These are phyloP conservation scores for Andrena chrysosceles DNA, from an alignment of 2,888 invertebrate species.

Conservation along the genomic window DNA sequence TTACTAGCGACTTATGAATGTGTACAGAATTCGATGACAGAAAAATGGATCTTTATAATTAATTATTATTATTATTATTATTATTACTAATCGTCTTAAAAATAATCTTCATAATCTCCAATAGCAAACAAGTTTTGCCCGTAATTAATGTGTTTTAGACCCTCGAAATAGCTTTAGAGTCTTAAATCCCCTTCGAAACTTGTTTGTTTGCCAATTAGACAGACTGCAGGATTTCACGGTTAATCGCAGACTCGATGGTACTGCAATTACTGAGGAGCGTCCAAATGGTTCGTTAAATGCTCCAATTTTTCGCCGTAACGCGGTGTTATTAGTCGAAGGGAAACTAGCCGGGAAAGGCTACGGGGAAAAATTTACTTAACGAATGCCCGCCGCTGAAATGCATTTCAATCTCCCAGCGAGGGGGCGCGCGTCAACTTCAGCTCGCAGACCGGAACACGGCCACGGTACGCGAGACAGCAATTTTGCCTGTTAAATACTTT, in stretches of 20 bases:
- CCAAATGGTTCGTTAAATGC: not conserved
- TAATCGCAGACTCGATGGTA: not conserved
- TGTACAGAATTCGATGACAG: no score
- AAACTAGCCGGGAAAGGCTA: slow-evolving; percentile 1
- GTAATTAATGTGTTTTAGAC: no score
- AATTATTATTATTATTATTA: no score
- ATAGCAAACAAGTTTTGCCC: no score
- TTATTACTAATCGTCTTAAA: no score
- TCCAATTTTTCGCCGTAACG: not conserved
- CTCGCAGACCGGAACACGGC: slow-evolving; percentile 23
- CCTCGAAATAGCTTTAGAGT: no score
- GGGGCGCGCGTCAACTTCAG: slow-evolving; percentile 8
- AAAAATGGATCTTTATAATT: no score
- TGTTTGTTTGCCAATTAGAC: not conserved
- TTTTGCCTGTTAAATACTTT: slow-evolving; percentile 75
- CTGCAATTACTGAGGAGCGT: not conserved
- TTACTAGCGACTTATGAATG: no score
- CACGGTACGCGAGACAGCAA: slow-evolving; percentile 56
- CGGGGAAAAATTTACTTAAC: slow-evolving; percentile 40
- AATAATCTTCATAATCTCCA: no score
- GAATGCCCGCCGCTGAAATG: slow-evolving; percentile 24
- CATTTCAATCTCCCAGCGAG: slow-evolving; percentile 57
- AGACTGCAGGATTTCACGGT: not conserved
- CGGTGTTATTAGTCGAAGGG: slow-evolving; percentile 18
- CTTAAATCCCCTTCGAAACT: not conserved